Evolutionary conservation across 1,140 invertebrate genomes (phyloP).

Genomic region (Maniola jurtina): DNA sequence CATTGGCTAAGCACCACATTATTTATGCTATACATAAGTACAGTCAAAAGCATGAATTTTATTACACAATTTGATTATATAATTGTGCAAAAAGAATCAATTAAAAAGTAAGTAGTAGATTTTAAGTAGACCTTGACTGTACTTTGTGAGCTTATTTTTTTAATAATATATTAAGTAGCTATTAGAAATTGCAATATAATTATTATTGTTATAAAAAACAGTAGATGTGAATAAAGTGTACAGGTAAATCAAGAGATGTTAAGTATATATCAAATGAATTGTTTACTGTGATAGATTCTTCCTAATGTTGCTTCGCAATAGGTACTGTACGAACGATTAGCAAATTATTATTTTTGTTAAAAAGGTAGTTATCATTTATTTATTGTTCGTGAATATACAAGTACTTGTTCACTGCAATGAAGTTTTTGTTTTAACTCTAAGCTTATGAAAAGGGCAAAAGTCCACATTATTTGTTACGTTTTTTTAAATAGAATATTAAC

Average conservation of each 20-base stretch:
- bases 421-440: conserved; percentile 21
- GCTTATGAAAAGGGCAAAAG: not conserved
- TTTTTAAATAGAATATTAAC: too few relatives aligned
- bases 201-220: conserved; percentile 18
- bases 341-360: conserved; percentile 54
- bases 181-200: conserved; percentile 11
- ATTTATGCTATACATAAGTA: not conserved
- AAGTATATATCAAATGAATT: conserved; percentile 37
- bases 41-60: conserved; percentile 5
- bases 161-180: conserved; percentile 4
- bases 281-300: conserved; percentile 71
- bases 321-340: conserved; percentile 49
- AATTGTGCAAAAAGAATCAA: not conserved
- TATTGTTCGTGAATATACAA: conserved; percentile 51
- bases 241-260: conserved; percentile 25
- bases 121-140: conserved; percentile 16
- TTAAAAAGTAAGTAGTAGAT: conserved; percentile 3
- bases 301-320: conserved; percentile 49
- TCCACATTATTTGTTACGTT: too few relatives aligned
- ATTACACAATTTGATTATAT: not conserved
- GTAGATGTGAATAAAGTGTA: conserved; percentile 22
- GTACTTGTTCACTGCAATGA: conserved; percentile 36
- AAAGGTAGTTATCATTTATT: conserved; percentile 42
- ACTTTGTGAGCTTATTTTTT: conserved; percentile 13
- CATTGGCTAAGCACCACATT: not conserved